phyloP scores from a whole-genome alignment of 2,797 vertebrate species.

The Melanotaenia nigrans region DNA sequence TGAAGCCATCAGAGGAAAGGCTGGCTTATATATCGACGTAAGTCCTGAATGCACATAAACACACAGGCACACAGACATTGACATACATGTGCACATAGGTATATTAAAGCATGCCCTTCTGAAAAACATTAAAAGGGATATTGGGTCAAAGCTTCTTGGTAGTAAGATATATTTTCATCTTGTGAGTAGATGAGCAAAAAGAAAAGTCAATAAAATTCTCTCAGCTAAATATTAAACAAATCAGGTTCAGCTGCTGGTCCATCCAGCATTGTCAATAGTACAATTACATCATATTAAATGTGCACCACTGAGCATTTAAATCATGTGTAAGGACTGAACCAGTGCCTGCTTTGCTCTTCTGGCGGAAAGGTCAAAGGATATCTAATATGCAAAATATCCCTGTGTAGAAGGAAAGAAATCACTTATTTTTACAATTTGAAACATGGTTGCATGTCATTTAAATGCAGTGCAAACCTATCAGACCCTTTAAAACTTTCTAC shows the following conservation, averaged over 20 bases:
- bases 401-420: conserved; percentile 51
- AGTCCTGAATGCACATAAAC: conserved; percentile 75
- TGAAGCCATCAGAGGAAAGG: conserved; percentile 85
- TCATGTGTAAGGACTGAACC: conserved; percentile 47
- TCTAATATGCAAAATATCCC: conserved; percentile 39
- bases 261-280: conserved; percentile 73
- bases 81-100: conserved; percentile 19
- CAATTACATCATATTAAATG: conserved; percentile 75
- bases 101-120: conserved; percentile 61
- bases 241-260: conserved; percentile 66
- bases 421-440: conserved; percentile 30
- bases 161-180: conserved; percentile 81
- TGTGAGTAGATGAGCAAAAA: conserved; percentile 72
- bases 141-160: conserved; percentile 73
- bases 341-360: conserved; percentile 43
- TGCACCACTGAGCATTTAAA: conserved; percentile 65
- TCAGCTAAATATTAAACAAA: conserved; percentile 81
- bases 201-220: conserved; percentile 78
- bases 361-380: conserved; percentile 49
- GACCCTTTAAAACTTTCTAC: not conserved
- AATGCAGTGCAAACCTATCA: not conserved
- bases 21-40: conserved; percentile 82
- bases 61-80: conserved; percentile 43
- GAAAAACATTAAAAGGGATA: conserved; percentile 75
- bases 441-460: conserved; percentile 1